phyloP scores from a whole-genome alignment of 2,888 invertebrate species.

The Cistogaster globosa region DNA sequence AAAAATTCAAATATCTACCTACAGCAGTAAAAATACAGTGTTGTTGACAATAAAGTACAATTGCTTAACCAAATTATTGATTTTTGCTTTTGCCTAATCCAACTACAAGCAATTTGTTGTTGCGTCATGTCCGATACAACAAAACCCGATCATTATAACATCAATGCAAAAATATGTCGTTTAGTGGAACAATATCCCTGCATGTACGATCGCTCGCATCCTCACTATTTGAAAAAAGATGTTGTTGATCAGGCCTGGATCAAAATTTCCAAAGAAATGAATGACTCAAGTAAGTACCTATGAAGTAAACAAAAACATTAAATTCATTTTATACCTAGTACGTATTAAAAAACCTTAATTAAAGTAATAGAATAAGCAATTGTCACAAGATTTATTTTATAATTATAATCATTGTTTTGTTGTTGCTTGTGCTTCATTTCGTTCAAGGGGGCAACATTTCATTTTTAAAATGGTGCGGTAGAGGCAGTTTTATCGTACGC shows the following conservation, averaged over 20 bases:
- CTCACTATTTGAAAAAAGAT: conserved; percentile 78
- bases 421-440: conserved; percentile 24
- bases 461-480: conserved; percentile 60
- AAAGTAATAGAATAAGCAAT: conserved; percentile 9
- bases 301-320: neutral
- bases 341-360: conserved; percentile 11
- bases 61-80: conserved; percentile 51
- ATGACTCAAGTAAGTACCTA: conserved; percentile 78
- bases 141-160: conserved; percentile 77
- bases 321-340: neutral
- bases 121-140: conserved; percentile 67
- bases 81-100: conserved; percentile 31
- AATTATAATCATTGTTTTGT: conserved; percentile 32
- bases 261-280: conserved; percentile 78
- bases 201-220: conserved; percentile 80
- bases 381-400: conserved; percentile 7
- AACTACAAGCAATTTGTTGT: conserved; percentile 40
- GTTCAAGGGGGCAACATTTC: conserved; percentile 69
- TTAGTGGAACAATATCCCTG: conserved; percentile 79
- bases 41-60: conserved; percentile 57
- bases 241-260: conserved; percentile 79
- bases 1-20: conserved; percentile 12
- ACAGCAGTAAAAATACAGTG: conserved; percentile 39
- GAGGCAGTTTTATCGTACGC: conserved; percentile 22
- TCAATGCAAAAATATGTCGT: conserved; percentile 79